These are phyloP conservation scores for Holothuria glaberrima DNA, from an alignment of 35 echinoderm and acorn worm genomes.

Conservation along the genomic window DNA sequence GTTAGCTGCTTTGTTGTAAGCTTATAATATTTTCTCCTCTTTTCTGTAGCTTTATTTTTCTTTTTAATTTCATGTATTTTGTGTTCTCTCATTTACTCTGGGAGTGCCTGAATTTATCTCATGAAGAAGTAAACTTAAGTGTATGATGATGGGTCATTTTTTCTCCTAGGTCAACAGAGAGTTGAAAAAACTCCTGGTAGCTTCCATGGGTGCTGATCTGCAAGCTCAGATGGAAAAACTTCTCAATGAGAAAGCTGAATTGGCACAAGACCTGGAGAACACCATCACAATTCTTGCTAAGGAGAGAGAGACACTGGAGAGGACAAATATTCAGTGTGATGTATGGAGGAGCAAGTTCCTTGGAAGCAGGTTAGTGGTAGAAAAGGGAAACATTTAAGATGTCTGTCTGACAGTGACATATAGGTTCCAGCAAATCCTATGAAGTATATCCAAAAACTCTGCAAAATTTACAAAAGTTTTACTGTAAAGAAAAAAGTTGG, in stretches of 20 bases:
- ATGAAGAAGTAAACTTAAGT: neutral
- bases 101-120: neutral
- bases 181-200: constrained; percentile 93
- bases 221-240: constrained; percentile 82
- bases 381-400: no score
- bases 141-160: neutral
- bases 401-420: no score
- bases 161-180: constrained; percentile 88
- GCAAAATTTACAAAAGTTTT: no score
- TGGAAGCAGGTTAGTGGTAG: constrained; percentile 91
- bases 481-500: no score
- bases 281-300: constrained; percentile 76
- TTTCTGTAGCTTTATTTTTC: no score
- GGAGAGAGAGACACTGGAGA: constrained; percentile 84
- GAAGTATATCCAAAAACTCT: no score
- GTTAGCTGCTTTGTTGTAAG: no score
- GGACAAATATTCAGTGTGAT: constrained; percentile 94
- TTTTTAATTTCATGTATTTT: no score
- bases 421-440: no score
- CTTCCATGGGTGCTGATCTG: constrained; percentile 93
- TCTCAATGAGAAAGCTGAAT: constrained; percentile 74
- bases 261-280: constrained; percentile 92
- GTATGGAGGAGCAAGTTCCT: constrained; percentile 99
- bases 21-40: no score
- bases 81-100: neutral